These are phyloP conservation scores for Drepana falcataria DNA, from an alignment of 2,888 invertebrate species.

Conservation along the genomic window DNA sequence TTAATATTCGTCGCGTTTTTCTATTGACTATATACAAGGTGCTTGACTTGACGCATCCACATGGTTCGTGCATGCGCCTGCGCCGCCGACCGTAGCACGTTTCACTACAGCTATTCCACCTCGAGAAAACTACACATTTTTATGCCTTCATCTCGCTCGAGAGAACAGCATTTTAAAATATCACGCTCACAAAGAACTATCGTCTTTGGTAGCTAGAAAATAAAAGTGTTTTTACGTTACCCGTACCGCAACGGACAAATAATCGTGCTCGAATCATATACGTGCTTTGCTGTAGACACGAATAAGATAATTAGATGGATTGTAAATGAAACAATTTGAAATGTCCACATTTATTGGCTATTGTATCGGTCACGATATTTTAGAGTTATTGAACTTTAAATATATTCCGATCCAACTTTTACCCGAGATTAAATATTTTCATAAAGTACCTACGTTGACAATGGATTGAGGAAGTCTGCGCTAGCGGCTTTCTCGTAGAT, in stretches of 20 bases:
- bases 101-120: slow-evolving; percentile 73
- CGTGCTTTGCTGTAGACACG: slow-evolving; percentile 18
- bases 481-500: too few relatives aligned
- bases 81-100: slow-evolving; percentile 60
- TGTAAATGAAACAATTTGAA: not conserved
- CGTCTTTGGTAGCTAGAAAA: slow-evolving; percentile 45
- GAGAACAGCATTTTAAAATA: slow-evolving; percentile 31
- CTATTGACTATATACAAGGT: slow-evolving; percentile 8
- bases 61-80: slow-evolving; percentile 36
- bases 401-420: not conserved
- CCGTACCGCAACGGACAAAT: slow-evolving; percentile 14
- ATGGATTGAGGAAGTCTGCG: too few relatives aligned
- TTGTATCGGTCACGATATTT: not conserved
- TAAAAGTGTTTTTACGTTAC: slow-evolving; percentile 52
- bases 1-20: slow-evolving; percentile 4
- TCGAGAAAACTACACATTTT: slow-evolving; percentile 70
- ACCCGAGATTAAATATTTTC: too few relatives aligned
- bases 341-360: not conserved
- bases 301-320: not conserved
- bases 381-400: not conserved
- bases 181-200: slow-evolving; percentile 30
- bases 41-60: slow-evolving; percentile 23
- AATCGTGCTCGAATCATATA: slow-evolving; percentile 19
- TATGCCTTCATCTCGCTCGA: slow-evolving; percentile 62
- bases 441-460: too few relatives aligned